phyloP scores from a whole-genome alignment of 1,140 invertebrate genomes.

The Pseudobourletiella spinata region DNA sequence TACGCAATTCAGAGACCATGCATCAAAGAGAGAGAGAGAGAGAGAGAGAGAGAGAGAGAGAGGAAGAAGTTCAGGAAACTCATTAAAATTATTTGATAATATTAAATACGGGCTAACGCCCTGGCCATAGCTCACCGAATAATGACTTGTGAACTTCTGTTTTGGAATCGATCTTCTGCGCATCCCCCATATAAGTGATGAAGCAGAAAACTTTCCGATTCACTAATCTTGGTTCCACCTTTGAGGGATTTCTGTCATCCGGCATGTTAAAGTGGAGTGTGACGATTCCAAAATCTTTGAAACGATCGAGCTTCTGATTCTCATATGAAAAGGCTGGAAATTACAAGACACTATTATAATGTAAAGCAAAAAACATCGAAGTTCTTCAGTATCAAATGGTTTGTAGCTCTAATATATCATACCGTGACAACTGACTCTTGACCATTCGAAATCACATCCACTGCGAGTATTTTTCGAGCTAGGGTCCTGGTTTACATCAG shows the following conservation, averaged over 20 bases:
- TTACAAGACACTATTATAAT: neutral
- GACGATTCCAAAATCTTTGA: slow-evolving; percentile 6
- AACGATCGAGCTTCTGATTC: neutral
- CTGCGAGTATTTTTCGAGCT: neutral
- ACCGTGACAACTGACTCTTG: neutral
- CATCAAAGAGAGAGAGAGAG: neutral
- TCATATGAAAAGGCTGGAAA: neutral
- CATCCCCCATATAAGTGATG: neutral
- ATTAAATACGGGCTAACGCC: no score
- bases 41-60: no score
- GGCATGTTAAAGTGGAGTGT: slow-evolving; percentile 3
- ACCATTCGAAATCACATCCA: neutral
- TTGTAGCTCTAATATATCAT: no score
- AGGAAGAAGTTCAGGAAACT: no score
- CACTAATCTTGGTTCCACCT: neutral
- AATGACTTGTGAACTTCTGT: neutral
- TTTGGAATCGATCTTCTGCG: neutral
- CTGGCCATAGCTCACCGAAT: no score
- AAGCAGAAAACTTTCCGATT: neutral
- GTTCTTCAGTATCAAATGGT: no score
- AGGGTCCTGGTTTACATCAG: no score
- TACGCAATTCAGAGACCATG: no score
- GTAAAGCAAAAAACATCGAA: no score
- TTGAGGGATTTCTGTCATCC: neutral
- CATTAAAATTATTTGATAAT: no score